Conservation (phyloP, 2,797 vertebrate species). For the Ctenosaura bakeri region DNA sequence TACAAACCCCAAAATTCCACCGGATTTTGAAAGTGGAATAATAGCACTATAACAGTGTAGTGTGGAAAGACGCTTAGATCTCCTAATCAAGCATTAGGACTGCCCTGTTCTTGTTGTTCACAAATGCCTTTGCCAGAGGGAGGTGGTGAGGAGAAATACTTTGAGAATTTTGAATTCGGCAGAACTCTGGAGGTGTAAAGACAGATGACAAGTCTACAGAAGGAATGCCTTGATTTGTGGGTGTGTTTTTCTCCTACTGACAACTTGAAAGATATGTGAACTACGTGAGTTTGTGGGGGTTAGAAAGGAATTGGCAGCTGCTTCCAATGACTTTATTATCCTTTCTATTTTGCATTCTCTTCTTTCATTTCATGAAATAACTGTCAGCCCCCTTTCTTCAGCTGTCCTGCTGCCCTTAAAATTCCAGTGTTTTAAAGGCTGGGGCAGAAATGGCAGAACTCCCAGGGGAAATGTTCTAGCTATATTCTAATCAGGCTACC, state of each 20-base stretch:
- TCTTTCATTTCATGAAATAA: neutral
- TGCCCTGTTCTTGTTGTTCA: neutral
- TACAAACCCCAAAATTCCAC: too few species aligned
- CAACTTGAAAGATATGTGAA: neutral
- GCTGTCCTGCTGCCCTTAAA: constrained; percentile 3
- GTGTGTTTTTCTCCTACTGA: neutral
- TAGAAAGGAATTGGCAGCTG: constrained; percentile 28
- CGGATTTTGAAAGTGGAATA: too few species aligned
- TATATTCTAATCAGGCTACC: neutral
- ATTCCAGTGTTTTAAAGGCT: neutral
- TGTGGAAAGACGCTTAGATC: too few species aligned
- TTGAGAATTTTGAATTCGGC: neutral
- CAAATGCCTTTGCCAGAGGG: neutral
- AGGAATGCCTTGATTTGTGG: neutral
- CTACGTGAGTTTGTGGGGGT: neutral
- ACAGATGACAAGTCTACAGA: neutral
- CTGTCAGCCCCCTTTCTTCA: neutral
- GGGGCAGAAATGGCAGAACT: neutral
- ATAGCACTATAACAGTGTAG: too few species aligned
- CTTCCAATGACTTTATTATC: neutral
- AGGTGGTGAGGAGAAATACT: too few species aligned
- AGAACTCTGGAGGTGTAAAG: neutral
- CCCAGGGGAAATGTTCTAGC: neutral
- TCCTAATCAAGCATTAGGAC: too few species aligned
- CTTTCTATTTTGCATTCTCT: neutral